Evolutionary conservation across 1,140 invertebrate genomes (phyloP), one percentile per base, ranked within the genome.

Genomic region (Rhopalosiphum padi): DNA sequence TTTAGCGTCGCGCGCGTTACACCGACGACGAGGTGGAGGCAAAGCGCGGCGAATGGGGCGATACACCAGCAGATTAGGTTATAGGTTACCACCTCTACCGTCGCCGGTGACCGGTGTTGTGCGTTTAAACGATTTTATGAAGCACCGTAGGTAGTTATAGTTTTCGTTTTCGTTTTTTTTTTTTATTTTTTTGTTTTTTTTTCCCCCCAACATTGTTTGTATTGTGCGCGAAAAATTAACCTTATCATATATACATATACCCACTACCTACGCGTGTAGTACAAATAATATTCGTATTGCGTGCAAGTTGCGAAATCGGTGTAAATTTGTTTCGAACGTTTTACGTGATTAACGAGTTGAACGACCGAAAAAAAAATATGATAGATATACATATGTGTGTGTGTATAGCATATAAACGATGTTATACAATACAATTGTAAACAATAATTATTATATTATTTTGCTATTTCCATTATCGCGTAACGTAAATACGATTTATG

Each of bases 241-340:
- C n/a, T 77, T 18, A 77, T n/a, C 60, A 21, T 21, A 18, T 18
- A 51, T 46, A 46, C 8, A 4, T 68, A 68, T n/a, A 68, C 60
- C 4, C 15, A 68, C 3, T 18, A n/a, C 60, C 60, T n/a, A 77
- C 60, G 60, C 60, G 60, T 77, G n/a, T 77, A 77, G 30, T 77
- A 77, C 60, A 77, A 77, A 77, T 77, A 77, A 77, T 77, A 77
- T 77, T 77, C 60, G 60, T n/a, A 77, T 77, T 15, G 60, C 60
- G 60, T 77, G 60, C 60, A 5, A 35, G 60, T 35, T 18, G 60
- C 60, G 1, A n/a, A 77, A 77, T 77, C n/a, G 60, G 60, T 15
- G 15, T 77, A 77, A 77, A 77, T 77, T n/a, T 77, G n/a, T 77
- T 77, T 68, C 4, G 60, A 68, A 68, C 60, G 60, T 68, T 77